Evolutionary conservation across 2,113 vertebrate genomes (phyloP), one percentile per base, ranked within the genome.

Genomic region (Motacilla tschutschensis): DNA sequence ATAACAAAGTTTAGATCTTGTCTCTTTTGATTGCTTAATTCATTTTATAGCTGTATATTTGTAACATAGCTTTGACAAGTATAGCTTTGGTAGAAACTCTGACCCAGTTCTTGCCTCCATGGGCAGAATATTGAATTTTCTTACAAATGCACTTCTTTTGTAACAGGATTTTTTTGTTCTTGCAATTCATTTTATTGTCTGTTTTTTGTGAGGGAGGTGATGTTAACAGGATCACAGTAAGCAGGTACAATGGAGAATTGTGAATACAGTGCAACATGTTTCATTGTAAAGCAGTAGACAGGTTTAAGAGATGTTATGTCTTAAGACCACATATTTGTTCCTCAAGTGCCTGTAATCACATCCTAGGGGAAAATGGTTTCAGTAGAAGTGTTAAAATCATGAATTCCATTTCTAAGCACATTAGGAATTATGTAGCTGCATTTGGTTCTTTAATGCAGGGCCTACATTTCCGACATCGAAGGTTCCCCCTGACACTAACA

Each of bases 1-100:
- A 84, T 93, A 93, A 82, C 72, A 70, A 90, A 79, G 88, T 94
- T 93, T 91, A 93, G 84, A 92, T 94, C 84, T 95, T 93, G 79
- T 92, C 81, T 87, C 81, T 77, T 90, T 82, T 87, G 84, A 90
- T 90, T 94, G 86, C 72, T 85, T 90, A 92, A 91, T 93, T 92
- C 57, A 85, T 92, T 91, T 91, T 91, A 83, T 84, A 88, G 82
- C 79, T 79, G 58, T 67, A 35, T 88, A 77, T 85, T 87, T 95
- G 79, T 82, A 88, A 79, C 3, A 1, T 51, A 48, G 29, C 62
- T 94, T 92, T 91, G 84, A 82, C 84, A 79, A 63, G 81, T 92
- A 29, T 63, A 73, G 82, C 64, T 91, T 71, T 90, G 62, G 60
- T 70, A 90, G 72, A 83, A 92, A 85, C 60, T 92, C 74, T 91